Conservation (phyloP, 2,888 invertebrate species). For the Elysia crispata region DNA sequence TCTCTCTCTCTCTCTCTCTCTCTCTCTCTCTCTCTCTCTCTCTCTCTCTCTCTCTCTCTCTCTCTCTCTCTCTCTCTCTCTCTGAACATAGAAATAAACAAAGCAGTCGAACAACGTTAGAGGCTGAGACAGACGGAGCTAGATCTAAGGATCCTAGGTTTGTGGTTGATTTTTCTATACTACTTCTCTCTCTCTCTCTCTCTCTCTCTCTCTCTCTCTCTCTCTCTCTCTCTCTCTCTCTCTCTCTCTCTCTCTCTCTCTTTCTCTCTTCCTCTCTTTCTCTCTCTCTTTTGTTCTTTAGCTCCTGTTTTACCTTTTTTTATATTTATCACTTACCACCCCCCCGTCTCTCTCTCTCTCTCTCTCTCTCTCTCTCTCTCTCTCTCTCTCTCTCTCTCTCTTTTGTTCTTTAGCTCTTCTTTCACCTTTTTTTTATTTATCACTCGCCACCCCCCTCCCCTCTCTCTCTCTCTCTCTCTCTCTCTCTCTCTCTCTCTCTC, state of each 20-base stretch:
- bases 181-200: background rate
- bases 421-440: background rate
- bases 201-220: background rate
- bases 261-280: background rate
- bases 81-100: too few relatives aligned
- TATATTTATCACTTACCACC: background rate
- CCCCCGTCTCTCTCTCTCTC: conserved; percentile 1
- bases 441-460: background rate
- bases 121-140: too few relatives aligned
- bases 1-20: background rate
- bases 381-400: too few relatives aligned
- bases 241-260: background rate
- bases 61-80: conserved; percentile 5
- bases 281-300: background rate
- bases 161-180: background rate
- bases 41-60: background rate
- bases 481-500: background rate
- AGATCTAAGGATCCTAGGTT: background rate
- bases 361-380: too few relatives aligned
- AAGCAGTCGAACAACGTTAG: too few relatives aligned
- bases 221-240: background rate
- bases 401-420: background rate
- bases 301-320: too few relatives aligned
- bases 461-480: background rate
- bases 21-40: background rate